Evolutionary conservation across 2,888 invertebrate genomes (phyloP), one percentile per base, ranked within the genome.

Genomic region (Leucoma salicis): DNA sequence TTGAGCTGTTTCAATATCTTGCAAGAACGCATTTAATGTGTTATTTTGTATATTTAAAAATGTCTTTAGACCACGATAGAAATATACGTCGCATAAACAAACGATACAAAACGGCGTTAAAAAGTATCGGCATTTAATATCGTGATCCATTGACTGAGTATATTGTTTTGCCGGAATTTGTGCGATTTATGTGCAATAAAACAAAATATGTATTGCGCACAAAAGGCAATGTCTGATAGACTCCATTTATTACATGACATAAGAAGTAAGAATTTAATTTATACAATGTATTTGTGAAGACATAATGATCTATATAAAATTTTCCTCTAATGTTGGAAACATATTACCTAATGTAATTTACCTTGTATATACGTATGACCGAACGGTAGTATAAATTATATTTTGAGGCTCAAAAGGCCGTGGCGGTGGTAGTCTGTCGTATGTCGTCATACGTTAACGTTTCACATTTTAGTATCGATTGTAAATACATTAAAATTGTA

Each of bases 281-380:
- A 58, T 39, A 49, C 46, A 32, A 44, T 56, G 49, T 63, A 47
- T 35, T 58, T 70, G 70, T 69, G 70, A 72, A 70, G 64, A 74
- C 58, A 77, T 68, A 74, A 65, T 68, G 69, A 77, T 70, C 68
- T 76, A 74, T 74, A 74, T 74, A 80, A 70, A 76, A 74, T 77
- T 29, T 72, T 78, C 77, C 71, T 77, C 71, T 76, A 77, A 79
- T 74, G 78, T 81, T 84, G 78, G 65, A 79, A 76, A 78, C 73
- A 74, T 74, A 74, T 74, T 73, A 44, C 31, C 21, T 39, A 64
- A 70, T 84, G 81, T 85, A 83, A 82, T 82, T 79, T 74, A 85
- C 74, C 78, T 77, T 86, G 88, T 88, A 88, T 73, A 87, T 86
- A 88, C 87, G 88, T 88, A 86, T 85, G 87, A 80, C 86, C 70